Conservation (phyloP, 2,113 vertebrate species). For the Mormyrus iriodes region DNA sequence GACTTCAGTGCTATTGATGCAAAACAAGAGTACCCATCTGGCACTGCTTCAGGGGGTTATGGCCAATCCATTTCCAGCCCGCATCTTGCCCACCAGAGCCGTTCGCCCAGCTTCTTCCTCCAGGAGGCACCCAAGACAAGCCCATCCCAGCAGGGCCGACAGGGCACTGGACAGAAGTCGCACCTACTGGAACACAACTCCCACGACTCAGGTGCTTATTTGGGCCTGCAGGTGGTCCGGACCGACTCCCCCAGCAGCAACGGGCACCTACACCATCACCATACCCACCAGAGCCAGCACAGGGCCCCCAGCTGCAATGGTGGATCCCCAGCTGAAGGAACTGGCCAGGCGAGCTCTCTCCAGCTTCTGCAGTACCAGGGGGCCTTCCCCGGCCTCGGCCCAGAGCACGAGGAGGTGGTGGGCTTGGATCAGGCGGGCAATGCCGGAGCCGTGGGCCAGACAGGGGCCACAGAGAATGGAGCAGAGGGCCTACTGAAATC, state of each 20-base stretch:
- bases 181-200: constrained; percentile 68
- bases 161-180: constrained; percentile 56
- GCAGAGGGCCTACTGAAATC: constrained; percentile 79
- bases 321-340: constrained; percentile 68
- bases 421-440: constrained; percentile 55
- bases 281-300: constrained; percentile 65
- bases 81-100: constrained; percentile 83
- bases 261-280: constrained; percentile 60
- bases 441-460: constrained; percentile 53
- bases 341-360: constrained; percentile 74
- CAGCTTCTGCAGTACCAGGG: constrained; percentile 96
- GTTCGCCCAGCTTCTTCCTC: constrained; percentile 95
- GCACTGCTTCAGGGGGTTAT: constrained; percentile 59
- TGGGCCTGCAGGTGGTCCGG: constrained; percentile 76
- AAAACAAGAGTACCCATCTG: constrained; percentile 85
- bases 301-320: constrained; percentile 80
- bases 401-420: constrained; percentile 69
- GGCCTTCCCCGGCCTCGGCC: constrained; percentile 74
- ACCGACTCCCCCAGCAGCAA: constrained; percentile 75
- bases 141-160: constrained; percentile 58
- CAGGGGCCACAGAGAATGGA: constrained; percentile 59
- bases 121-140: constrained; percentile 78
- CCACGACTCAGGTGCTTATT: constrained; percentile 57
- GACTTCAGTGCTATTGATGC: constrained; percentile 97
- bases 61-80: constrained; percentile 83